Evolutionary conservation across 1,140 invertebrate genomes (phyloP).

Genomic region (Ptiloglossa arizonensis): DNA sequence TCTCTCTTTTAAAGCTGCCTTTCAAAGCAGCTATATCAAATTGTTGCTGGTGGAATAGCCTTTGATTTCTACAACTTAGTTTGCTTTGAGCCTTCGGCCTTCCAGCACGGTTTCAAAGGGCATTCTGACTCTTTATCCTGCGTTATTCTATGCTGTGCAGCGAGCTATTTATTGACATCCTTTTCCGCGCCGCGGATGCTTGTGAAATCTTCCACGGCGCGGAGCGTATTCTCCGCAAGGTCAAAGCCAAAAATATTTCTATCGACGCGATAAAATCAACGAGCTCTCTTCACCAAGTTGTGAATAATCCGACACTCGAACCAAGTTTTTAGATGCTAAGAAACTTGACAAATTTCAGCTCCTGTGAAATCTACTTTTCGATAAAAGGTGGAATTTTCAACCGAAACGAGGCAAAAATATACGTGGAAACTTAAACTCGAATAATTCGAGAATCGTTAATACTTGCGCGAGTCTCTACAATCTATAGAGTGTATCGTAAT

Average conservation of each 20-base stretch:
- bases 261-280: background rate
- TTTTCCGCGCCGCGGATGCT: background rate
- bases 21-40: conserved; percentile 22
- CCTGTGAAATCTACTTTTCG: too few relatives aligned
- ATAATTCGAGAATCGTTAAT: too few relatives aligned
- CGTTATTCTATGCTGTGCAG: conserved; percentile 11
- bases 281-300: background rate
- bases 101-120: background rate
- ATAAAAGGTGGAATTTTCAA: too few relatives aligned
- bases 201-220: background rate
- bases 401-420: too few relatives aligned
- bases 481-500: too few relatives aligned
- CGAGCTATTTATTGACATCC: background rate
- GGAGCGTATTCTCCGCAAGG: too few relatives aligned
- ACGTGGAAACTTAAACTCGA: too few relatives aligned
- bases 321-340: too few relatives aligned
- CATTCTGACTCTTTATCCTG: conserved; percentile 5
- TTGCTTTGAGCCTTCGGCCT: conserved; percentile 12
- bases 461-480: too few relatives aligned
- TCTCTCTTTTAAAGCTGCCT: conserved; percentile 12
- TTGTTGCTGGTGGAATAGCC: conserved; percentile 32
- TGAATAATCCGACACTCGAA: too few relatives aligned
- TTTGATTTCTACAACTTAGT: conserved; percentile 33
- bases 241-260: background rate
- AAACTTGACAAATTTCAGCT: too few relatives aligned